Evolutionary conservation across 2,113 vertebrate species (phyloP).

Genomic region (Saguinus imperator): DNA sequence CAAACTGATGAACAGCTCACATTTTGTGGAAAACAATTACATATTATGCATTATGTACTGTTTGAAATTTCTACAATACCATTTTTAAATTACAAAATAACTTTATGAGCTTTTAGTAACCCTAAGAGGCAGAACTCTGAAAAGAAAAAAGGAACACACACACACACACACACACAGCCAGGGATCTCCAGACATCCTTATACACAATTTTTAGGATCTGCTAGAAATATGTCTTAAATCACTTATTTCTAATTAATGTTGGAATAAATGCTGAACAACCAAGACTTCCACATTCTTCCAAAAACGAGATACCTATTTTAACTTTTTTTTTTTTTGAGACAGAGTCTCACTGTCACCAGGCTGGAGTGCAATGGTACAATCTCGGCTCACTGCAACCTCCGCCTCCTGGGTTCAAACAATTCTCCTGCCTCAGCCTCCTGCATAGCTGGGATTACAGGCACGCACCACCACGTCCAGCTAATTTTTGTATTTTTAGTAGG

Average conservation of each 20-base stretch:
- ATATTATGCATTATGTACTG: neutral
- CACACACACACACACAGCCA: neutral
- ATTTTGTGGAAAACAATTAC: neutral
- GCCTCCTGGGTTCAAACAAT: too few relatives aligned
- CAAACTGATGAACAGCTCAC: neutral
- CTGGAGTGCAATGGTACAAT: too few relatives aligned
- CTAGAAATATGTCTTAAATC: neutral
- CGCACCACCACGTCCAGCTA: too few relatives aligned
- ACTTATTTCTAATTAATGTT: neutral
- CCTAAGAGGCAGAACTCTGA: neutral
- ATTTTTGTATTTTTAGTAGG: too few relatives aligned
- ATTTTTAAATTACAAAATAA: neutral
- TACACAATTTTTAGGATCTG: neutral
- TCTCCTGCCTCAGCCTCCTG: too few relatives aligned
- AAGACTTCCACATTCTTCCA: neutral
- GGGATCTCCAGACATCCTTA: neutral
- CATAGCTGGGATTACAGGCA: too few relatives aligned
- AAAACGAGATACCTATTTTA: neutral
- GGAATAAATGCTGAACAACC: neutral
- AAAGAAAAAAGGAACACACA: neutral
- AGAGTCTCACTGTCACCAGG: too few relatives aligned
- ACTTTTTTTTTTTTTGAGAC: too few relatives aligned
- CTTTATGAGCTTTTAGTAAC: neutral
- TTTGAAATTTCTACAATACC: neutral
- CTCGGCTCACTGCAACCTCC: too few relatives aligned